Conservation (phyloP, 2,888 invertebrate genomes). For the Athalia circularis region DNA sequence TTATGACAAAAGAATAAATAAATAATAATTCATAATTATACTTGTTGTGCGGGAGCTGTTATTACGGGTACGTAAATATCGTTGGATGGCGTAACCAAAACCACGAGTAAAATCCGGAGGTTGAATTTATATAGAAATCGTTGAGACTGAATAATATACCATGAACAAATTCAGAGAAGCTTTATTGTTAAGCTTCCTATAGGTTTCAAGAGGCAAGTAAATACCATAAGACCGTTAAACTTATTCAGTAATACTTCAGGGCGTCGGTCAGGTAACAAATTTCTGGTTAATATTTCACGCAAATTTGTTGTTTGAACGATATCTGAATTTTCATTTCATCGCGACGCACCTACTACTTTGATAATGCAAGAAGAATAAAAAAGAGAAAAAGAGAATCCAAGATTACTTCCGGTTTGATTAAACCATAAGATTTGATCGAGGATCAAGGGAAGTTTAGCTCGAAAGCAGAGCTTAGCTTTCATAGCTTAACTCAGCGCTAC, state of each 20-base stretch:
- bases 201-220: not conserved
- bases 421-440: conserved; percentile 36
- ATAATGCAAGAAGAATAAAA: not conserved
- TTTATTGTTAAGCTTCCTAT: conserved; percentile 8
- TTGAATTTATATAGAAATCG: conserved; percentile 22
- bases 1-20: no score
- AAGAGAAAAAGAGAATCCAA: conserved; percentile 3
- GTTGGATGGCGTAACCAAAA: conserved; percentile 1
- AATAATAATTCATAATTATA: no score
- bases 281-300: conserved; percentile 19
- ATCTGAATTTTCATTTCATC: not conserved
- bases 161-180: conserved; percentile 16
- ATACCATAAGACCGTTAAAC: not conserved
- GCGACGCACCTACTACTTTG: not conserved
- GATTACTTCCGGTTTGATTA: conserved; percentile 9
- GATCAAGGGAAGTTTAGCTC: conserved; percentile 34
- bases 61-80: not conserved
- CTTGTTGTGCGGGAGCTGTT: no score
- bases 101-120: not conserved
- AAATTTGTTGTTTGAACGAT: not conserved
- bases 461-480: conserved; percentile 32
- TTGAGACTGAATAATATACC: conserved; percentile 11
- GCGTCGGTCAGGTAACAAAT: not conserved
- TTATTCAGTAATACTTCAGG: conserved; percentile 3
- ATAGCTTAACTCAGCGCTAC: conserved; percentile 18